These are phyloP conservation scores for Drosophila carrolli DNA, from an alignment of 1,140 invertebrate species.

Conservation along the genomic window DNA sequence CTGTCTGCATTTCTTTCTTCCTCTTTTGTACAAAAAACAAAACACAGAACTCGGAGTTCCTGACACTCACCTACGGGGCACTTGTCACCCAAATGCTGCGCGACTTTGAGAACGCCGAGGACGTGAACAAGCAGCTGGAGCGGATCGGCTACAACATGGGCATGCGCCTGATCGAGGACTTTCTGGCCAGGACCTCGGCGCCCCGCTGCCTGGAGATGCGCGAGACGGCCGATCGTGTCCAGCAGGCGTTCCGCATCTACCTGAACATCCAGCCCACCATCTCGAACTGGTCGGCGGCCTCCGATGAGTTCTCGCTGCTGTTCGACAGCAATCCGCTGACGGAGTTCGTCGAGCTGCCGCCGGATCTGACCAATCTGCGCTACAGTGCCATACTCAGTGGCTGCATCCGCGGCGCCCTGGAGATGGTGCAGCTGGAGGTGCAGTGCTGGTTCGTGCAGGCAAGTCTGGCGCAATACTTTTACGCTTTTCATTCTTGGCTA, in stretches of 20 bases:
- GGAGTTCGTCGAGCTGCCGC: constrained; percentile 99
- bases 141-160: constrained; percentile 99
- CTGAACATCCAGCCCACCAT: constrained; percentile 95
- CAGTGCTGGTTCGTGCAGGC: constrained; percentile 91
- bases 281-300: constrained; percentile 96
- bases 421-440: constrained; percentile 97
- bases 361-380: constrained; percentile 93
- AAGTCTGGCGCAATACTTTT: constrained; percentile 41
- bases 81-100: constrained; percentile 98
- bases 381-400: constrained; percentile 98
- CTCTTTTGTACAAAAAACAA: constrained; percentile 26
- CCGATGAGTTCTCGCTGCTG: constrained; percentile 98
- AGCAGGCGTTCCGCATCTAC: constrained; percentile 93
- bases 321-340: constrained; percentile 98
- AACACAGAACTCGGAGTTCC: constrained; percentile 96
- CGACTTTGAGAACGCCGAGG: constrained; percentile 98
- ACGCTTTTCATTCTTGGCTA: constrained; percentile 14
- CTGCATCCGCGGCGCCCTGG: constrained; percentile 96
- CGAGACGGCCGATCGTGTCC: constrained; percentile 98
- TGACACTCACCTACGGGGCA: constrained; percentile 99
- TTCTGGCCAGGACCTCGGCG: constrained; percentile 95
- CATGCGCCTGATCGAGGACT: constrained; percentile 98
- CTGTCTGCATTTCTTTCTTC: constrained; percentile 29
- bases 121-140: constrained; percentile 97
- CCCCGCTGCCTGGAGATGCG: constrained; percentile 97